Percentiles rank a stretch among this genome's conserved stretches.
phyloP scores from a whole-genome alignment of 1,140 invertebrate species.

The Aphelenchoides fujianensis region DNA sequence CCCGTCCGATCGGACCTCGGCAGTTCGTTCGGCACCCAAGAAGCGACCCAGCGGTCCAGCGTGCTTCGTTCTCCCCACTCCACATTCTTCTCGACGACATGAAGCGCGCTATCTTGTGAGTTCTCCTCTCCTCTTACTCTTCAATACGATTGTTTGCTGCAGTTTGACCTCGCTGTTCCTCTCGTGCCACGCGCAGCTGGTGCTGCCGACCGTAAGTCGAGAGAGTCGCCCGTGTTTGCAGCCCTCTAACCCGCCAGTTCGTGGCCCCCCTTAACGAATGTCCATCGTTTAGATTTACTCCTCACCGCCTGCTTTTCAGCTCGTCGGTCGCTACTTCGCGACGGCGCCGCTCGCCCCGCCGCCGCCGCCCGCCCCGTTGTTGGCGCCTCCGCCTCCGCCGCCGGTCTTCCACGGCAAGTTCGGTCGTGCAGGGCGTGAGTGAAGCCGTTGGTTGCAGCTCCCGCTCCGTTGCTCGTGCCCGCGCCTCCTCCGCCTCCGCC shows the following conservation, averaged over 20 bases:
- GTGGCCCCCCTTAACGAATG: not conserved
- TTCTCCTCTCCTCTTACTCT: not conserved
- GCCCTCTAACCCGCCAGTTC: not conserved
- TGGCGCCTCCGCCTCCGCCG: not conserved
- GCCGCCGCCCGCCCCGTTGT: not conserved
- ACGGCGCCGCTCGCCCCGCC: not conserved
- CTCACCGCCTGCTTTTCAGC: slow-evolving; percentile 5
- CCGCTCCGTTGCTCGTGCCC: not conserved
- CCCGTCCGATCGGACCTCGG: not conserved
- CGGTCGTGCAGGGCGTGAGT: not conserved
- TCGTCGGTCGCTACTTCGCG: slow-evolving; percentile 8
- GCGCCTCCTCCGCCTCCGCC: not conserved
- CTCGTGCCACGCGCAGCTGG: slow-evolving; percentile 2
- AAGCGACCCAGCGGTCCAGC: not conserved
- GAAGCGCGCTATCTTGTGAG: slow-evolving; percentile 8
- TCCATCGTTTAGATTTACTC: slow-evolving; percentile 14
- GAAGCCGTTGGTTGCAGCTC: not conserved
- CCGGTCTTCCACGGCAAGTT: not conserved
- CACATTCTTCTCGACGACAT: not conserved
- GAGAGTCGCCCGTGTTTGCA: not conserved
- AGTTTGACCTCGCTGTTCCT: slow-evolving; percentile 5
- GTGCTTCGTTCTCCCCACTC: not conserved
- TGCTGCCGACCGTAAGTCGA: not conserved
- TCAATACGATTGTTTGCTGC: not conserved
- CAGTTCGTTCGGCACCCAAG: not conserved